phyloP scores from a whole-genome alignment of 2,888 invertebrate genomes.

The Rhynchonema sp. region DNA sequence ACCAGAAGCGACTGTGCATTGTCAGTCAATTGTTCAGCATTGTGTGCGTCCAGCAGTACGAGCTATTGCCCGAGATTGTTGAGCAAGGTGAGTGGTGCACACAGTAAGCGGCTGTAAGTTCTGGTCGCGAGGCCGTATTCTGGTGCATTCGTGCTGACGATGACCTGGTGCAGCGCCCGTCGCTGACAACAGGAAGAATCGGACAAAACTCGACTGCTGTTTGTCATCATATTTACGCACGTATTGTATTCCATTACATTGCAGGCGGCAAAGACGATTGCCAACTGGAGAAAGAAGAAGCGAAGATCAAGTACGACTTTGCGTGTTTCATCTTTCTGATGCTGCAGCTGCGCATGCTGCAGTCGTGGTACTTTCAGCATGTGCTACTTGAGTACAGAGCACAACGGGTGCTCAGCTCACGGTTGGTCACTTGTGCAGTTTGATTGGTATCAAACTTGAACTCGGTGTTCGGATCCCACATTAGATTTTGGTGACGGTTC shows the following conservation, averaged over 20 bases:
- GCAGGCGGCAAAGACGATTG: constrained; percentile 35
- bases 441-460: too few species aligned
- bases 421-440: constrained; percentile 12
- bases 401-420: constrained; percentile 74
- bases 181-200: too few species aligned
- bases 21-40: constrained; percentile 70
- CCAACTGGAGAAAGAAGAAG: constrained; percentile 54
- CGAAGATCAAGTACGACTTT: constrained; percentile 81
- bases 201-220: neutral
- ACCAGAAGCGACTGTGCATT: constrained; percentile 36
- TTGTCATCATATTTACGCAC: too few species aligned
- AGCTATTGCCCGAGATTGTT: too few species aligned
- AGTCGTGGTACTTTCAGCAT: constrained; percentile 88
- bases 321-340: constrained; percentile 81
- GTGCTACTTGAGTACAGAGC: constrained; percentile 86
- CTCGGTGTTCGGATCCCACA: too few species aligned
- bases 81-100: too few species aligned
- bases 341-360: constrained; percentile 71
- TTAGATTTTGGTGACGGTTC: too few species aligned
- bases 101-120: neutral
- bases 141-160: too few species aligned
- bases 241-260: too few species aligned
- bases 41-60: constrained; percentile 55
- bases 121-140: neutral
- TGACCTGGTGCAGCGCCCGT: neutral